These are phyloP conservation scores for Anhinga anhinga DNA, from an alignment of 2,113 vertebrate species.

Conservation along the genomic window DNA sequence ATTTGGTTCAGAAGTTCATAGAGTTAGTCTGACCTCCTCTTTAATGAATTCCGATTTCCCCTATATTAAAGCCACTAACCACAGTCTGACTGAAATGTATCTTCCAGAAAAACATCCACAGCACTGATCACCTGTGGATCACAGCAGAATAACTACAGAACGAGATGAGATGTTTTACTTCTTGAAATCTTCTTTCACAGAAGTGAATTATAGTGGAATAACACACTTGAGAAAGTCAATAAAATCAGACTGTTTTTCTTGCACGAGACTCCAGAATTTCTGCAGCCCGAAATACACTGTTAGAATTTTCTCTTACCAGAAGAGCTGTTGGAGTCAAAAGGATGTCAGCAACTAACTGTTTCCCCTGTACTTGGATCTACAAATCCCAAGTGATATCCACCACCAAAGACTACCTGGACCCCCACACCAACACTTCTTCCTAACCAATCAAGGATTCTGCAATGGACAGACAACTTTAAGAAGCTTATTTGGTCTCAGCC, in stretches of 20 bases:
- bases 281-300: background rate
- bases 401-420: background rate
- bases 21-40: background rate
- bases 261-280: background rate
- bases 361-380: background rate
- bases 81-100: background rate
- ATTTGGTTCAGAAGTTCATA: background rate
- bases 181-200: background rate
- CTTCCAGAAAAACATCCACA: background rate
- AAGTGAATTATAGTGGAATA: background rate
- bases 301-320: background rate
- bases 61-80: background rate
- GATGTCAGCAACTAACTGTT: background rate
- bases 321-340: background rate
- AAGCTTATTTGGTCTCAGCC: background rate
- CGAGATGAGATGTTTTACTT: background rate
- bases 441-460: background rate
- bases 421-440: background rate
- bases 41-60: background rate
- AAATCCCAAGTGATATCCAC: background rate
- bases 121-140: background rate
- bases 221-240: background rate
- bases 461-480: background rate
- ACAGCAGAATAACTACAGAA: background rate
- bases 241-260: background rate